Percentiles rank a stretch among this genome's conserved stretches.
Conservation (phyloP, 2,113 vertebrate genomes). For the Microcebus murinus region DNA sequence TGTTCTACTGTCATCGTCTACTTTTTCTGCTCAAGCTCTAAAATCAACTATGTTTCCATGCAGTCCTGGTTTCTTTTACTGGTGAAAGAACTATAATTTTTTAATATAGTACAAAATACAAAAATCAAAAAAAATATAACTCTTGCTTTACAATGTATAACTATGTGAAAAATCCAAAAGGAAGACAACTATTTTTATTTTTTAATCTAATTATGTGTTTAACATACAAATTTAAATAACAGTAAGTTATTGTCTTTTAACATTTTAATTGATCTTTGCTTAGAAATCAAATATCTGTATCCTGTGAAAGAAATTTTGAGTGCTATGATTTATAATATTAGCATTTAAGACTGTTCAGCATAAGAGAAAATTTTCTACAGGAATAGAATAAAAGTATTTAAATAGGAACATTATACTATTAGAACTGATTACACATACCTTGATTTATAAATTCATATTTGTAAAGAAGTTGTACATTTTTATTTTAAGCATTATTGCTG, state of each 20-base stretch:
- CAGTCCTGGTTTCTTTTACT: not conserved
- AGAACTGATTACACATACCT: not conserved
- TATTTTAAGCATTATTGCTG: not conserved
- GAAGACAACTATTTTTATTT: not conserved
- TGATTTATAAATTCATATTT: not conserved
- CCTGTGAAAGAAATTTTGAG: not conserved
- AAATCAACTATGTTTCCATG: not conserved
- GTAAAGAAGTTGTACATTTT: not conserved
- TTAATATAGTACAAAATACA: not conserved
- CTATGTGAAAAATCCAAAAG: not conserved
- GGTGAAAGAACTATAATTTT: not conserved
- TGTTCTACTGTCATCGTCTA: not conserved
- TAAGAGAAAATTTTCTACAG: not conserved
- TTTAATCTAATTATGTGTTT: not conserved
- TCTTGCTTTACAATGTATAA: not conserved
- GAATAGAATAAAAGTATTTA: not conserved
- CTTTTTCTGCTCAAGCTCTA: not conserved
- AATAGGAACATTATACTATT: not conserved
- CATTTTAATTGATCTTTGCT: not conserved
- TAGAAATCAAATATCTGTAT: not conserved
- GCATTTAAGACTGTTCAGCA: not conserved
- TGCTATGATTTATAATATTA: not conserved
- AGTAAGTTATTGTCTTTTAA: not conserved
- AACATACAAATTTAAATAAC: not conserved
- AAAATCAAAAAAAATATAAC: not conserved